Evolutionary conservation across 1,140 invertebrate genomes (phyloP).

Genomic region (Drosophila kohkoa): DNA sequence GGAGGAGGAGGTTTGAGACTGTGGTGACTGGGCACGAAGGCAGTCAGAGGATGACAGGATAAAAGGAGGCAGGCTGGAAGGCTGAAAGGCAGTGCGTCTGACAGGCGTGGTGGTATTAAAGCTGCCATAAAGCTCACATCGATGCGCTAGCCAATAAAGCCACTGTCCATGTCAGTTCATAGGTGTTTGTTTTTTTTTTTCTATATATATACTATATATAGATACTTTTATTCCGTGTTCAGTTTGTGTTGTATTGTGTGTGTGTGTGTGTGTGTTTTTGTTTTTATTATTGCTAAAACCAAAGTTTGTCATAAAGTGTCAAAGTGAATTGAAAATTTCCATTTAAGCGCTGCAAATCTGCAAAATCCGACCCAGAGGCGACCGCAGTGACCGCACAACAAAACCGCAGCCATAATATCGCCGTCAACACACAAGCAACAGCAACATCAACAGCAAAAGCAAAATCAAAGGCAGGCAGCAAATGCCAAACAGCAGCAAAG

Average conservation of each 20-base stretch:
- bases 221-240: constrained; percentile 5
- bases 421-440: constrained; percentile 17
- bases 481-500: constrained; percentile 14
- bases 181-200: constrained; percentile 8
- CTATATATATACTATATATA: too few relatives aligned
- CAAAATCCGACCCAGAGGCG: constrained; percentile 46
- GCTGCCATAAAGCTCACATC: constrained; percentile 57
- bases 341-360: constrained; percentile 76
- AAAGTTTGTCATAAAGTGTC: constrained; percentile 82
- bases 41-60: constrained; percentile 5
- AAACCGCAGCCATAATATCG: constrained; percentile 56
- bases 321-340: constrained; percentile 81
- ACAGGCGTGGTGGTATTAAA: constrained; percentile 61
- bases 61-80: not conserved
- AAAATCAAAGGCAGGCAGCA: constrained; percentile 17
- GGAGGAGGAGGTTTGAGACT: too few relatives aligned
- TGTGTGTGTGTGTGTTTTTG: not conserved
- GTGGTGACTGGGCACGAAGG: not conserved
- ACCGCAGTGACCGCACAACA: constrained; percentile 60
- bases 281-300: constrained; percentile 49
- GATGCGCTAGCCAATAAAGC: constrained; percentile 47
- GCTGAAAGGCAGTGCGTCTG: constrained; percentile 50
- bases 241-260: constrained; percentile 6
- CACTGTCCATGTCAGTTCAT: constrained; percentile 15
- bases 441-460: constrained; percentile 17